Percentiles rank a stretch among this genome's conserved stretches.
phyloP scores from a whole-genome alignment of 2,888 invertebrate genomes.

The Drosophila formosana region DNA sequence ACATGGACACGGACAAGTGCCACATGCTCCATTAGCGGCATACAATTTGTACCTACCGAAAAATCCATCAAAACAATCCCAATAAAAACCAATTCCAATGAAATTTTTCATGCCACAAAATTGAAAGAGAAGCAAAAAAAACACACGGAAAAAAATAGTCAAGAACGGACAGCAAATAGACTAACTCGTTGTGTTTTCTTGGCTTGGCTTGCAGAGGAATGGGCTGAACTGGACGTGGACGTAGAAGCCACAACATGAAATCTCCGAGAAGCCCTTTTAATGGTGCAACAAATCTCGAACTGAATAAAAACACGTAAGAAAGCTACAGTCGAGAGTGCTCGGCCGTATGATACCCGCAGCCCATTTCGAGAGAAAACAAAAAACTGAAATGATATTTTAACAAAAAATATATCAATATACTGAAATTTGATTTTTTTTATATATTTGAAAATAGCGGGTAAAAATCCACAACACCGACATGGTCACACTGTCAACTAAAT shows the following conservation, averaged over 20 bases:
- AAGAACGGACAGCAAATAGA: slow-evolving; percentile 15
- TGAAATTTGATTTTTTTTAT: too few relatives aligned
- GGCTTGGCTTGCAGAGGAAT: not conserved
- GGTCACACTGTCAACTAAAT: too few relatives aligned
- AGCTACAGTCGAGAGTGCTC: too few relatives aligned
- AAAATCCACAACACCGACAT: too few relatives aligned
- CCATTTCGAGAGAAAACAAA: too few relatives aligned
- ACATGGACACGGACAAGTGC: slow-evolving; percentile 43
- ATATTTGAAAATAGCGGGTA: too few relatives aligned
- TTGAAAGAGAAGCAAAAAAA: slow-evolving; percentile 35
- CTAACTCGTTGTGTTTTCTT: slow-evolving; percentile 4
- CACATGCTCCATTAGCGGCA: slow-evolving; percentile 69
- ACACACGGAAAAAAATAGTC: slow-evolving; percentile 17
- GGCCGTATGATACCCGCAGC: too few relatives aligned
- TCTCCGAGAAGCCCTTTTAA: slow-evolving; percentile 72
- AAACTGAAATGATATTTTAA: too few relatives aligned
- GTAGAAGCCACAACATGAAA: slow-evolving; percentile 43
- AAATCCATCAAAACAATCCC: slow-evolving; percentile 70
- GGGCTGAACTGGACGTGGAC: slow-evolving; percentile 4
- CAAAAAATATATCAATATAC: too few relatives aligned
- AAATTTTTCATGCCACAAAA: slow-evolving; percentile 73
- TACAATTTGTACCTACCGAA: slow-evolving; percentile 74
- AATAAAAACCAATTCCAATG: slow-evolving; percentile 77
- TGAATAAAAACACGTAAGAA: too few relatives aligned
- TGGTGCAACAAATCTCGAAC: slow-evolving; percentile 72